Percentiles rank a stretch among this genome's conserved stretches.
Evolutionary conservation across 2,888 invertebrate species (phyloP).

Genomic region (Lochmaea crataegi): DNA sequence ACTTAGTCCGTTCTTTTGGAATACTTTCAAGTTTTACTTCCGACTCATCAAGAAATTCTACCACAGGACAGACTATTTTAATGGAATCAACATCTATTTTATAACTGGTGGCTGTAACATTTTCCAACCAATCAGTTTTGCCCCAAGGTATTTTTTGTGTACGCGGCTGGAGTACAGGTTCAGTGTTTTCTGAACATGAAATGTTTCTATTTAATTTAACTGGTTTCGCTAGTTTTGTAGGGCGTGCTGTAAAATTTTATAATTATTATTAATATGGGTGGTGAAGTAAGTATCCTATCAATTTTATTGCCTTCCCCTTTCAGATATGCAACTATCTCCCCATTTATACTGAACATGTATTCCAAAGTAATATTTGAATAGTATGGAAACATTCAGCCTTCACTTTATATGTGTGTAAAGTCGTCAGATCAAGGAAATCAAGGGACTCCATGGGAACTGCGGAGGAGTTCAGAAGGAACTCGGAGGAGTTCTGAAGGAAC

Average conservation of each 20-base stretch:
- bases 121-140: slow-evolving; percentile 39
- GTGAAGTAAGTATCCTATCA: not conserved
- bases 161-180: slow-evolving; percentile 17
- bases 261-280: not conserved
- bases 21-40: slow-evolving; percentile 58
- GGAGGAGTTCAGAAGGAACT: too few relatives aligned
- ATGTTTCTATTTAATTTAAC: slow-evolving; percentile 38
- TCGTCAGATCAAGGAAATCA: too few relatives aligned
- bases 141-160: slow-evolving; percentile 40
- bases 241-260: not conserved
- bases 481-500: too few relatives aligned
- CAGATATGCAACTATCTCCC: not conserved
- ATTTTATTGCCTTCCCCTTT: not conserved
- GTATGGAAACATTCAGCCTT: too few relatives aligned
- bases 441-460: too few relatives aligned
- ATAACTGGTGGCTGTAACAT: slow-evolving; percentile 35
- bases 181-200: slow-evolving; percentile 22
- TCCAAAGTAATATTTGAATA: not conserved
- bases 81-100: slow-evolving; percentile 55
- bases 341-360: not conserved
- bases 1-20: slow-evolving; percentile 46
- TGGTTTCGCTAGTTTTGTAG: slow-evolving; percentile 27
- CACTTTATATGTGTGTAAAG: too few relatives aligned
- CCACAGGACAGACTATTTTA: slow-evolving; percentile 57
- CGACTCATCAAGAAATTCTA: slow-evolving; percentile 59